phyloP scores from a whole-genome alignment of 2,888 invertebrate genomes.

The Hyposoter dolosus region DNA sequence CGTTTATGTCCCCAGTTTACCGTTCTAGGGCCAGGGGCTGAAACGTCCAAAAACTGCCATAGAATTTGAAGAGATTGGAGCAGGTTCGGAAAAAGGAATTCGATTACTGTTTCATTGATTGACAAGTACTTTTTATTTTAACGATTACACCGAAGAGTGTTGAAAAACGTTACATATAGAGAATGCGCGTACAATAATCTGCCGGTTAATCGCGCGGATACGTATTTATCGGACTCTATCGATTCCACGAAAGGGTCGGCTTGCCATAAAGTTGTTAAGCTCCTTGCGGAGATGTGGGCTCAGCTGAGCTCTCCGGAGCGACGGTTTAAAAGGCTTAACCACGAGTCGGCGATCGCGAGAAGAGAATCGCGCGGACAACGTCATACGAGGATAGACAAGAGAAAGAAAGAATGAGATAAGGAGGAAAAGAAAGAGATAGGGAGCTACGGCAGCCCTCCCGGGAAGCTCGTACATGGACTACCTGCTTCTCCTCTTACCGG shows the following conservation, averaged over 20 bases:
- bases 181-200: slow-evolving; percentile 16
- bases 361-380: slow-evolving; percentile 60
- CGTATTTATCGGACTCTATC: slow-evolving; percentile 31
- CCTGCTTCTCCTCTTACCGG: slow-evolving; percentile 65
- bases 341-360: slow-evolving; percentile 49
- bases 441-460: slow-evolving; percentile 19
- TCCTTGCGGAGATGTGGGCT: slow-evolving; percentile 20
- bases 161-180: background rate
- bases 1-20: background rate
- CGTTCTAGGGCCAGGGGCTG: background rate
- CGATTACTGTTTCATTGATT: background rate
- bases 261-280: slow-evolving; percentile 42
- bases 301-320: slow-evolving; percentile 6
- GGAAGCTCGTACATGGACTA: slow-evolving; percentile 67
- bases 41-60: background rate
- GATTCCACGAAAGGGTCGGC: slow-evolving; percentile 60
- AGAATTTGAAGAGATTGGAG: background rate
- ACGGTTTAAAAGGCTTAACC: slow-evolving; percentile 62
- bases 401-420: slow-evolving; percentile 10
- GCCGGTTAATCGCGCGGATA: background rate
- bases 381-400: slow-evolving; percentile 38
- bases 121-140: background rate
- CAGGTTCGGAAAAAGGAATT: background rate
- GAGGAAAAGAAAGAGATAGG: background rate
- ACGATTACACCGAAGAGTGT: background rate